Evolutionary conservation across 2,888 invertebrate genomes (phyloP).

Genomic region (Leistus spinibarbis): DNA sequence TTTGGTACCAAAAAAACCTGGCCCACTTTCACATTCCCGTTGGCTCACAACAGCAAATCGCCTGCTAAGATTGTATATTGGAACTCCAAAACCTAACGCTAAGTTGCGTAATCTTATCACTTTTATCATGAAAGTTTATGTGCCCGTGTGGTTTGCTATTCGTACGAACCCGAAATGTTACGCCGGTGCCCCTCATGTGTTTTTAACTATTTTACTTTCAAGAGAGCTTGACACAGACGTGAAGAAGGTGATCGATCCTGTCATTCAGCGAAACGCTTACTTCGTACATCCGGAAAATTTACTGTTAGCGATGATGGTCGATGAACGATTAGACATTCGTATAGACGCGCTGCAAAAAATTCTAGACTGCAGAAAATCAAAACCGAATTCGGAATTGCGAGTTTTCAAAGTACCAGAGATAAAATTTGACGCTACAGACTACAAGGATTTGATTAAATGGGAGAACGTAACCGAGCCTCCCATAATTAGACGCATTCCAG

Average conservation of each 20-base stretch:
- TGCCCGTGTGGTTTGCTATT: background rate
- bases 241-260: slow-evolving; percentile 43
- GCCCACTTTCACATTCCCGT: background rate
- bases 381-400: background rate
- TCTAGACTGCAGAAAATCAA: slow-evolving; percentile 3
- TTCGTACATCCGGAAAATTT: slow-evolving; percentile 45
- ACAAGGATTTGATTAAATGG: background rate
- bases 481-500: background rate
- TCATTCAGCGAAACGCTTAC: slow-evolving; percentile 44
- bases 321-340: background rate
- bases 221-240: slow-evolving; percentile 5
- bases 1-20: slow-evolving; percentile 1
- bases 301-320: slow-evolving; percentile 42
- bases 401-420: background rate
- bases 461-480: background rate
- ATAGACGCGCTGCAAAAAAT: background rate
- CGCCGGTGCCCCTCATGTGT: background rate
- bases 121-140: slow-evolving; percentile 1
- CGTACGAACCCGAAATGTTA: background rate
- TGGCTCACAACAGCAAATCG: background rate
- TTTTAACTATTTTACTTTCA: background rate
- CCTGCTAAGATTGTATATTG: slow-evolving; percentile 3
- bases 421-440: slow-evolving; percentile 7
- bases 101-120: background rate
- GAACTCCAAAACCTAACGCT: slow-evolving; percentile 1